Evolutionary conservation across 2,888 invertebrate genomes (phyloP), one percentile per base, ranked within the genome.

Genomic region (Mongoloraphidia duomilia): DNA sequence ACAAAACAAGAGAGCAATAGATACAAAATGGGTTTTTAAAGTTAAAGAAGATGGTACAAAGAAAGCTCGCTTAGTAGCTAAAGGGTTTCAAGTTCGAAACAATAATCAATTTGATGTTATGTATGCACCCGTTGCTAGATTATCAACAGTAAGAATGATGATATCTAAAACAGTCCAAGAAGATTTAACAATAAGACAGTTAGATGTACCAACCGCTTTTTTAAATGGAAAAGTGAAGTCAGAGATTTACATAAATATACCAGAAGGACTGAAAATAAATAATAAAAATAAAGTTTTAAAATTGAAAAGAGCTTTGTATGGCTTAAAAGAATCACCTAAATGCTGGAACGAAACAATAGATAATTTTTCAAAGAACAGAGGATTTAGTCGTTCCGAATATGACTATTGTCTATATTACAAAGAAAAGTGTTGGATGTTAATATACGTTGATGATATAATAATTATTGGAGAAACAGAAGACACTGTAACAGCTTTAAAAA

Each of bases 51-150:
- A 47, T 33, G 47, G 50, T n/a, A 43, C 43, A 8, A 47, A 50
- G 34, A 58, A 57, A 36, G 57, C 56, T 9, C 44, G 55, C 42
- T 36, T 59, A 39, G 56, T 59, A 9, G 56, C 56, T 9, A 58
- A 54, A 52, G 56, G 57, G 9, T 57, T 50, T 52, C 56, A 57
- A 52, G 47, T 44, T 11, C 14, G 43, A 13, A 46, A 47, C 33
- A 26, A 52, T 10, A 14, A 34, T 34, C 13, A 35, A 36, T 44
- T 26, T 36, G n/a, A 17, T 4, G 38, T 34, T 17, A 51, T 9
- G 10, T 52, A 51, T 49, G 41, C 50, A 42, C 50, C 50, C 13
- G 46, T 49, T 9, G 49, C 44, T n/a, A 47, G 44, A 42, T 13
- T 49, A 10, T 34, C 35, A 2, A 49, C 38, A 33, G 36, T 49